phyloP scores from a whole-genome alignment of 2,888 invertebrate species.

The Microlaimidae sp. region DNA sequence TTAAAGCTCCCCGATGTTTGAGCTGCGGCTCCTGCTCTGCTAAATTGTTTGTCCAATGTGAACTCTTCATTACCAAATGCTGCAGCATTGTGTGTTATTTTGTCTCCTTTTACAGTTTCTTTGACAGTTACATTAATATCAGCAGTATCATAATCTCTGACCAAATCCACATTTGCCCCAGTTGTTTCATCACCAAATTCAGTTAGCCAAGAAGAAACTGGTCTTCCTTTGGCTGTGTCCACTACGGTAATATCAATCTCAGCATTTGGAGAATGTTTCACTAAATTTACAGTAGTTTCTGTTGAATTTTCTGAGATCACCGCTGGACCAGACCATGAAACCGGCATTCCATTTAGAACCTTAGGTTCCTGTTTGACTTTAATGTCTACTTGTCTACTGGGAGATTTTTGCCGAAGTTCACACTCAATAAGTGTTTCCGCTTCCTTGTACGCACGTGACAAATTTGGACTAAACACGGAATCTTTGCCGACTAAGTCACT shows the following conservation, averaged over 20 bases:
- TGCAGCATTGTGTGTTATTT: too few species aligned
- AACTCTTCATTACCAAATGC: too few species aligned
- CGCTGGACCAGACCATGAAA: background rate
- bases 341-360: background rate
- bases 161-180: background rate
- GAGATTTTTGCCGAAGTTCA: background rate
- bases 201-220: background rate
- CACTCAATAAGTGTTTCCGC: constrained; percentile 1
- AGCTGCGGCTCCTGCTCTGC: too few species aligned
- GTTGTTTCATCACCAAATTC: background rate
- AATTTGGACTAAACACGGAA: background rate
- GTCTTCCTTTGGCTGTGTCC: background rate
- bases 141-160: background rate
- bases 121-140: background rate
- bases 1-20: too few species aligned
- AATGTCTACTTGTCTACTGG: background rate
- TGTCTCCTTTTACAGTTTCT: background rate
- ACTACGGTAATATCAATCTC: constrained; percentile 4
- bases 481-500: background rate
- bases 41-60: too few species aligned
- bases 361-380: background rate
- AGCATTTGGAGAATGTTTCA: background rate
- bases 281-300: constrained; percentile 1
- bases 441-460: background rate
- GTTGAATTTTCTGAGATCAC: background rate